Evolutionary conservation across 2,797 vertebrate species (phyloP).

Genomic region (Podarcis siculus): DNA sequence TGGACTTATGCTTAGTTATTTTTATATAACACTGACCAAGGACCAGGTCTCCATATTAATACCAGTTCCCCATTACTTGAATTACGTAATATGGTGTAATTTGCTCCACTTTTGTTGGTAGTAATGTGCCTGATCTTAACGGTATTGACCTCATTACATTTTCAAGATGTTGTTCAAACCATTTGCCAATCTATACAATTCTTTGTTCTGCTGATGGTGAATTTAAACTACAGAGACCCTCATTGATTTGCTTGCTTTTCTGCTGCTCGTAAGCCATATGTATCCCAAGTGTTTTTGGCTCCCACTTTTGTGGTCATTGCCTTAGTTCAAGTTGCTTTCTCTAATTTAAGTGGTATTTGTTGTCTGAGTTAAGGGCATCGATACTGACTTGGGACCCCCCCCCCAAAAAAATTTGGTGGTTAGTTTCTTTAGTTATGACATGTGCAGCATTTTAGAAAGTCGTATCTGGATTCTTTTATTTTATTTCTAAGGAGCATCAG

Average conservation of each 20-base stretch:
- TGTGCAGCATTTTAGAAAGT: background rate
- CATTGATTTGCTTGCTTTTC: background rate
- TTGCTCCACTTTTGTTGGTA: background rate
- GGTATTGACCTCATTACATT: background rate
- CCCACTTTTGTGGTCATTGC: constrained; percentile 2
- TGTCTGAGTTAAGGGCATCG: background rate
- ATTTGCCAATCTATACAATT: constrained; percentile 16
- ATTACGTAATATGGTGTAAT: background rate
- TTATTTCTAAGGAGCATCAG: background rate
- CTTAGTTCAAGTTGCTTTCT: background rate
- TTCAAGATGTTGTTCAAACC: background rate
- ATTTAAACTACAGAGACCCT: constrained; percentile 12
- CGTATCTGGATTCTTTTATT: background rate
- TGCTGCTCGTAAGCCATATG: background rate
- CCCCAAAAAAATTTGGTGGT: background rate
- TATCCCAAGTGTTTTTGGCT: background rate
- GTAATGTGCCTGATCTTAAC: background rate
- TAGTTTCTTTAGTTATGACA: background rate
- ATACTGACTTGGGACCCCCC: accelerated
- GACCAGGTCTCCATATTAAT: background rate
- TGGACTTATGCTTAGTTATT: background rate
- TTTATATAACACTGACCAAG: background rate
- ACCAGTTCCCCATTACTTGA: background rate
- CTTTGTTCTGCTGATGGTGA: constrained; percentile 26
- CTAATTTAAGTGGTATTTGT: accelerated